Base-by-base conservation (phyloP, 1,140 invertebrate species). In the Scaptodrosophila lebanonensis region DNA sequence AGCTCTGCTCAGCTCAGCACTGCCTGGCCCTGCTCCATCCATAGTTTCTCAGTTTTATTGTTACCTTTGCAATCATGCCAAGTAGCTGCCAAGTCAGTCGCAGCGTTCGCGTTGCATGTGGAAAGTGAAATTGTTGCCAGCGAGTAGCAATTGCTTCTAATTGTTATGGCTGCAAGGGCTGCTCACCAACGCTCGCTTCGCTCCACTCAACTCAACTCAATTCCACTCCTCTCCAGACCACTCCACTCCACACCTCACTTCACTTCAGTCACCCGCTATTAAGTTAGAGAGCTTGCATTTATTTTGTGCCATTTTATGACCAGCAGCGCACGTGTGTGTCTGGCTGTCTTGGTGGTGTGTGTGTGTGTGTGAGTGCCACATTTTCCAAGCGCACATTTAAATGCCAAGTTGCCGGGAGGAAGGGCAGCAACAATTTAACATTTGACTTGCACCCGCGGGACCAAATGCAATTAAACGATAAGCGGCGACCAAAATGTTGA, bases 101-200 rank as follows among this genome's bases (percentile, higher is more conserved):
- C n/a, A n/a, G n/a, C n/a, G 53, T 35, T 47, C 29, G 47, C 59
- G 42, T 60, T 54, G 49, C 32, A 53, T 40, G 58, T 43, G 43
- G 33, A 63, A 63, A 58, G 60, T 63, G 60, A 63, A 56, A 66
- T 32, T 42, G 48, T 68, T 59, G 51, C 56, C 43, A 53, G 66
- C 47, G 45, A 69, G 75, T 73, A 73, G 73, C 75, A 82, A 82
- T 82, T 82, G 73, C 69, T 82, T 67, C 73, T 82, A 79, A 79
- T 79, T 75, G 73, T 73, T 61, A 66, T 66, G 61, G 65, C 73
- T 64, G 22, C 44, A n/a, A 52, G 64, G 13, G 25, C n/a, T 22
- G 20, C 11, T 35, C 2, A 8, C 8, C 22, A 18, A 17, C 9
- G 2, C 17, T 5, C 13, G 45, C 39, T 47, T 9, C 9, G 17